A percentile compares a stretch with the other conserved stretches of the same genome.
Evolutionary conservation across 1,140 invertebrate species (phyloP).

Genomic region (Melipona quadrifasciata): DNA sequence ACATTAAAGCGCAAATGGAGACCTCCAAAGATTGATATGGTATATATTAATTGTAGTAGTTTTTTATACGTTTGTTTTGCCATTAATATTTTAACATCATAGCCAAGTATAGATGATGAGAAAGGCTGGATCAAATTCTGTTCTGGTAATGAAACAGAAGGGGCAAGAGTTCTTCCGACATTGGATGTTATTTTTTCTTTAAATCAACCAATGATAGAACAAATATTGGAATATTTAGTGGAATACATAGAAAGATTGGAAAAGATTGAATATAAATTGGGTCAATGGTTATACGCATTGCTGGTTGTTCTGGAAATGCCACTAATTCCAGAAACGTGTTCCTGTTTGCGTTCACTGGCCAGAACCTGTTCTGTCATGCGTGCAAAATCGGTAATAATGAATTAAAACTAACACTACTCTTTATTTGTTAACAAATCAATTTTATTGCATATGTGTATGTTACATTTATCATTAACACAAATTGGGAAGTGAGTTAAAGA

Average conservation of each 20-base stretch:
- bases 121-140: slow-evolving; percentile 74
- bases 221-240: slow-evolving; percentile 82
- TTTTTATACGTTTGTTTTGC: background rate
- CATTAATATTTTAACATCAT: slow-evolving; percentile 46
- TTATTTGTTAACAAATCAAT: slow-evolving; percentile 58
- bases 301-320: slow-evolving; percentile 84
- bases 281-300: slow-evolving; percentile 84
- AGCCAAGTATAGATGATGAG: slow-evolving; percentile 75
- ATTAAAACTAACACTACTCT: slow-evolving; percentile 16
- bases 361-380: slow-evolving; percentile 82
- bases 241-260: slow-evolving; percentile 79
- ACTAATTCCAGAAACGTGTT: slow-evolving; percentile 83
- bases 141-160: slow-evolving; percentile 37
- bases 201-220: slow-evolving; percentile 81
- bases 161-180: slow-evolving; percentile 71
- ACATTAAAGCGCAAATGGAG: slow-evolving; percentile 62
- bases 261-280: slow-evolving; percentile 70
- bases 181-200: slow-evolving; percentile 80
- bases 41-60: slow-evolving; percentile 40
- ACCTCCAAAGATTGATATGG: slow-evolving; percentile 59
- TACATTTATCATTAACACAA: slow-evolving; percentile 30
- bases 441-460: slow-evolving; percentile 50
- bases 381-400: slow-evolving; percentile 67
- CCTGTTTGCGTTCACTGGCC: slow-evolving; percentile 82
- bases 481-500: slow-evolving; percentile 19